Evolutionary conservation across 2,888 invertebrate genomes (phyloP).

Genomic region (Dasypolia templi): DNA sequence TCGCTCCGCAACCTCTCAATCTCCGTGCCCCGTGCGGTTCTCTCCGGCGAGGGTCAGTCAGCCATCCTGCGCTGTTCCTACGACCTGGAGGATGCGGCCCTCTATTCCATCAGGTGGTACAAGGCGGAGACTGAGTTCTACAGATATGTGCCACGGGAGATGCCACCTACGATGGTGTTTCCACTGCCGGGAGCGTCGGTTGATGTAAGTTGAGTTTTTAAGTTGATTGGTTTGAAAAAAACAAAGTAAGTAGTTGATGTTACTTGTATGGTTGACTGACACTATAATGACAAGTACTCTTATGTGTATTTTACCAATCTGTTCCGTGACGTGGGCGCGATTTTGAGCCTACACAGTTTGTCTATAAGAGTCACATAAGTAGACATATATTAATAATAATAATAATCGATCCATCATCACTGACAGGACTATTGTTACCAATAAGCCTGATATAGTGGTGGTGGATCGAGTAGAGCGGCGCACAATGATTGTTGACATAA

Average conservation of each 20-base stretch:
- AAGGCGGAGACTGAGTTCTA: conserved; percentile 94
- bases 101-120: conserved; percentile 93
- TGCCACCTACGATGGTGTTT: conserved; percentile 93
- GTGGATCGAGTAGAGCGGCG: too few relatives aligned
- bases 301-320: background rate
- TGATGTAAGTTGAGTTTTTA: conserved; percentile 91
- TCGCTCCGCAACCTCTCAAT: conserved; percentile 86
- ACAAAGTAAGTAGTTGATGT: background rate
- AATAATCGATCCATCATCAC: too few relatives aligned
- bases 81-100: conserved; percentile 91
- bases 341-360: background rate
- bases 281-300: background rate
- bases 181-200: conserved; percentile 92
- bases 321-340: background rate
- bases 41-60: conserved; percentile 88
- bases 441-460: too few relatives aligned
- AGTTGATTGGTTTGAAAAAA: background rate
- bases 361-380: background rate
- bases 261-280: background rate
- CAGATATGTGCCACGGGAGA: conserved; percentile 93
- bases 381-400: too few relatives aligned
- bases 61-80: conserved; percentile 90
- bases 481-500: too few relatives aligned
- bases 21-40: conserved; percentile 89
- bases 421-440: too few relatives aligned